These are phyloP conservation scores for Spialia ferax DNA, from an alignment of 2,888 invertebrate species.

Conservation along the genomic window DNA sequence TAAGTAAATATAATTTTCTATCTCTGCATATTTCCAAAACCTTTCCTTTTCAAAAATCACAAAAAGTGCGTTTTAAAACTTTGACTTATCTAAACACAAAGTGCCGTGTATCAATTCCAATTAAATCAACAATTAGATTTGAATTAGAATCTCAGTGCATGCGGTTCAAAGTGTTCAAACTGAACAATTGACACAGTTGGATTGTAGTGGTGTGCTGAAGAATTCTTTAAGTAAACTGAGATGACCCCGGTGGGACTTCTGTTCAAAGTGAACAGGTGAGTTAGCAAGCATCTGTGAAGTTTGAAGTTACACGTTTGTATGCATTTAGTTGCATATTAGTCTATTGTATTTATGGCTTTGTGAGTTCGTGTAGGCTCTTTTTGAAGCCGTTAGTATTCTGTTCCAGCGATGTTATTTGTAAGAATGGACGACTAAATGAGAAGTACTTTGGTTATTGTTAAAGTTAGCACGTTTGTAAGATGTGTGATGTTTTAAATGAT, in stretches of 20 bases:
- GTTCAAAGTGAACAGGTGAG: constrained; percentile 88
- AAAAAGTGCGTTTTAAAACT: no score
- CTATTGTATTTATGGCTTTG: constrained; percentile 24
- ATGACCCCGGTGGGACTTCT: constrained; percentile 88
- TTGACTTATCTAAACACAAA: no score
- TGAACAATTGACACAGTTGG: constrained; percentile 30
- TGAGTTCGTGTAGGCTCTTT: constrained; percentile 26
- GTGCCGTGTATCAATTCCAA: constrained; percentile 19
- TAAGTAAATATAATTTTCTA: no score
- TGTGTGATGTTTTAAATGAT: constrained; percentile 14
- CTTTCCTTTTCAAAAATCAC: no score
- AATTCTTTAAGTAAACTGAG: constrained; percentile 54
- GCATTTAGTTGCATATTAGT: constrained; percentile 42
- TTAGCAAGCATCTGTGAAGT: constrained; percentile 47
- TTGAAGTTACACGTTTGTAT: constrained; percentile 49
- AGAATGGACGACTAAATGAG: constrained; percentile 2
- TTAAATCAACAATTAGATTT: neutral
- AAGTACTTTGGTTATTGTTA: neutral
- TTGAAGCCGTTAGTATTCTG: constrained; percentile 31
- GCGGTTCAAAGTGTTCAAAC: constrained; percentile 16
- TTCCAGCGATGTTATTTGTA: constrained; percentile 17
- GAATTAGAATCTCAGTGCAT: constrained; percentile 14
- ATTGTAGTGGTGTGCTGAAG: constrained; percentile 53
- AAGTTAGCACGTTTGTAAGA: constrained; percentile 11
- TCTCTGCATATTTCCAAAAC: no score